Conservation (phyloP, 1,140 invertebrate species). For the Nephila pilipes region DNA sequence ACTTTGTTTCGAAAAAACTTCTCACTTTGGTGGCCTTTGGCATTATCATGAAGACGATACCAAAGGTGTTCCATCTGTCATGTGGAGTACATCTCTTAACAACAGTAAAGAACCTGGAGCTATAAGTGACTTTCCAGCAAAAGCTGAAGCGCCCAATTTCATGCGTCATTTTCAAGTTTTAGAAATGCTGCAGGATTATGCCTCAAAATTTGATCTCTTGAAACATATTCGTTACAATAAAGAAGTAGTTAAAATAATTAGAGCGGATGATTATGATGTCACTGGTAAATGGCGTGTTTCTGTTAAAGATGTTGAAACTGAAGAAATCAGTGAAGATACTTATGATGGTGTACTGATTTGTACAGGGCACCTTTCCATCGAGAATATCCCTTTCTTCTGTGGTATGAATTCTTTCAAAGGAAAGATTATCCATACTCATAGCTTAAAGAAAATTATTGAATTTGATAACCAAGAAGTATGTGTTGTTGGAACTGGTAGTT, state of each 20-base stretch:
- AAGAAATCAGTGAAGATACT: constrained; percentile 73
- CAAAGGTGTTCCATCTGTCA: constrained; percentile 79
- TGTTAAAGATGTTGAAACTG: constrained; percentile 72
- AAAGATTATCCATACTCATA: constrained; percentile 82
- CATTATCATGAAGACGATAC: constrained; percentile 81
- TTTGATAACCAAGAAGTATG: constrained; percentile 82
- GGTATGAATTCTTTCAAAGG: constrained; percentile 82
- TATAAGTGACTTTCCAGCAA: constrained; percentile 81
- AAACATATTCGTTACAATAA: constrained; percentile 16
- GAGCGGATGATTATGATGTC: constrained; percentile 43
- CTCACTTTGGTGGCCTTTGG: constrained; percentile 83
- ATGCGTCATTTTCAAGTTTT: constrained; percentile 78
- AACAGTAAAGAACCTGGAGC: constrained; percentile 81
- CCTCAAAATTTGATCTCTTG: constrained; percentile 4
- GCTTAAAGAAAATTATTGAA: constrained; percentile 79
- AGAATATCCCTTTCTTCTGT: constrained; percentile 55
- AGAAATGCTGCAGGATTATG: background rate
- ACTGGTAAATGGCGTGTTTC: constrained; percentile 78
- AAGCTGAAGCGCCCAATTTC: constrained; percentile 80
- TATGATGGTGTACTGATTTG: constrained; percentile 77
- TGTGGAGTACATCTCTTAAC: constrained; percentile 78
- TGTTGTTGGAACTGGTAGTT: constrained; percentile 84
- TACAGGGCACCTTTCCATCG: constrained; percentile 77
- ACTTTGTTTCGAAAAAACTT: constrained; percentile 67
- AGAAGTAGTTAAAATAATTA: constrained; percentile 1